These are phyloP conservation scores for Drosophila equinoxialis DNA, from an alignment of 1,140 invertebrate species.

Conservation along the genomic window DNA sequence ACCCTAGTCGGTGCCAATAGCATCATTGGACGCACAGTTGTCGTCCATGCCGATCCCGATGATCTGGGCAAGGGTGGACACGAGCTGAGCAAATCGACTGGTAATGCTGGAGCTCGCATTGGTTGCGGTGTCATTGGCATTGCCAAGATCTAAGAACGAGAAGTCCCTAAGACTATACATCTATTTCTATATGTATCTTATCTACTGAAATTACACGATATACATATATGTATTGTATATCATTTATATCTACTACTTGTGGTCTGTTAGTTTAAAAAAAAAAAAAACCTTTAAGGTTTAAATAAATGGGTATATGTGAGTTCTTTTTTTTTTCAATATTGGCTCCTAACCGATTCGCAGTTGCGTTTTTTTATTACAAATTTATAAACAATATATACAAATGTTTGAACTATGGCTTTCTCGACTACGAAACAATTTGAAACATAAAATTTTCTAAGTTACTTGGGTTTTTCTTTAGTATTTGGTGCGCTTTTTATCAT, in stretches of 20 bases:
- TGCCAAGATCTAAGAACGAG: constrained; percentile 64
- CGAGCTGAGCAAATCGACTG: constrained; percentile 96
- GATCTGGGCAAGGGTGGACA: constrained; percentile 97
- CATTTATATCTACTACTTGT: constrained; percentile 41
- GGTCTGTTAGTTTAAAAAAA: constrained; percentile 50
- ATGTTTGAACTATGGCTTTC: constrained; percentile 51
- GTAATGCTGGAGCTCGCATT: constrained; percentile 97
- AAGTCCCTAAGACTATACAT: background rate
- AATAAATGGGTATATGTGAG: constrained; percentile 51
- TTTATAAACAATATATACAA: constrained; percentile 54
- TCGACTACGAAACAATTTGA: constrained; percentile 26
- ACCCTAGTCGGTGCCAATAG: constrained; percentile 89
- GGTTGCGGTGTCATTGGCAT: constrained; percentile 99
- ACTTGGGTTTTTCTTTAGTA: background rate
- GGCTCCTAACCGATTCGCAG: constrained; percentile 8
- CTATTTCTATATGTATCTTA: constrained; percentile 9
- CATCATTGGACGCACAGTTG: constrained; percentile 94
- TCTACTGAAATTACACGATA: constrained; percentile 31
- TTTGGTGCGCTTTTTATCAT: constrained; percentile 23
- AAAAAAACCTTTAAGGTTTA: constrained; percentile 47
- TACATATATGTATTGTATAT: constrained; percentile 19
- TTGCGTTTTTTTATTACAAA: constrained; percentile 48
- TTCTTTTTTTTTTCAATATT: constrained; percentile 53
- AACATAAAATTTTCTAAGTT: constrained; percentile 45
- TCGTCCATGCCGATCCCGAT: constrained; percentile 96